Percentiles rank a stretch among this genome's conserved stretches.
Evolutionary conservation across 2,888 invertebrate genomes (phyloP).

Genomic region (Eupithecia subfuscata): DNA sequence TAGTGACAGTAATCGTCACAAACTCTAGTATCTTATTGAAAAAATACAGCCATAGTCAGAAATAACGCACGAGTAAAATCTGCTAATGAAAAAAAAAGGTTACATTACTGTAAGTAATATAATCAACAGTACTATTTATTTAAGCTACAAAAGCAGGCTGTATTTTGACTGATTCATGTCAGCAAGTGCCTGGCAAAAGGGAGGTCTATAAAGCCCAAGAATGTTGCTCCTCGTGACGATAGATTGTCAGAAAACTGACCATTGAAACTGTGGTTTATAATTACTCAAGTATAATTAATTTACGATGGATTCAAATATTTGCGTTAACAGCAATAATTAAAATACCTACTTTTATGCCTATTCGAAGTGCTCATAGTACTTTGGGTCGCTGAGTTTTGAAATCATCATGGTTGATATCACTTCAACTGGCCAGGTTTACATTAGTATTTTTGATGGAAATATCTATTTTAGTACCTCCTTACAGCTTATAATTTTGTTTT

Average conservation of each 20-base stretch:
- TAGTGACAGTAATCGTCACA: too few relatives aligned
- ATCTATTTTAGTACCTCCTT: not conserved
- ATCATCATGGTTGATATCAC: not conserved
- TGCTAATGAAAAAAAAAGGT: not conserved
- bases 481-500: too few relatives aligned
- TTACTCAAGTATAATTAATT: not conserved
- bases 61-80: not conserved
- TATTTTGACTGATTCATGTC: too few relatives aligned
- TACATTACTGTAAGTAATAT: not conserved
- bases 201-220: not conserved
- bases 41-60: too few relatives aligned
- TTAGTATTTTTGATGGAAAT: not conserved
- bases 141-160: too few relatives aligned
- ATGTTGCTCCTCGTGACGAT: not conserved
- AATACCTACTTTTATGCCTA: not conserved
- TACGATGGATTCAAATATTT: not conserved
- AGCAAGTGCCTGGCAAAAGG: not conserved
- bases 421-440: not conserved
- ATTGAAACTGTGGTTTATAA: not conserved
- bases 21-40: too few relatives aligned
- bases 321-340: not conserved
- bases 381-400: not conserved
- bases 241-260: not conserved
- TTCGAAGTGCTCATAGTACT: not conserved
- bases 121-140: too few relatives aligned